A percentile compares a stretch with the other conserved stretches of the same genome.
Conservation (phyloP, 2,797 vertebrate genomes). For the Phyllotis vaccarum region DNA sequence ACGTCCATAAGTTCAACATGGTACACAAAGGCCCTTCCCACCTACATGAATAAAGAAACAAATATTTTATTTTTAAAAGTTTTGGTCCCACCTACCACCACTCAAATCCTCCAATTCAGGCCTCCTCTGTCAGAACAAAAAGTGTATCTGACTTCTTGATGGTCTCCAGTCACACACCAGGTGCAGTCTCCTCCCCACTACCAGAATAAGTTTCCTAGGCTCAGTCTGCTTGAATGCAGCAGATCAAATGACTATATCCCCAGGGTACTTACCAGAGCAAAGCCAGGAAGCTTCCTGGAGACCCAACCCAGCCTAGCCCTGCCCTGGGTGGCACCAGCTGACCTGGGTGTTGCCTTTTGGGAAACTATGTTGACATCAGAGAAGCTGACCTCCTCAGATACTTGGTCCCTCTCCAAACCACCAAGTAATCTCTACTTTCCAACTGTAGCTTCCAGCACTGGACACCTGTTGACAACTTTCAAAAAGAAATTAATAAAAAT, state of each 20-base stretch:
- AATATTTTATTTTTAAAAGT: neutral
- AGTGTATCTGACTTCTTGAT: neutral
- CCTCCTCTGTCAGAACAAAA: neutral
- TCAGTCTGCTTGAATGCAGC: constrained; percentile 19
- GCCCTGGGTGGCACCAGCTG: constrained; percentile 49
- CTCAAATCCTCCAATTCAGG: neutral
- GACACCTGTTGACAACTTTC: constrained; percentile 72
- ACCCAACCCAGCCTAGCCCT: neutral
- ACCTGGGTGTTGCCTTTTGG: constrained; percentile 47
- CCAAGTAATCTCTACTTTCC: constrained; percentile 63
- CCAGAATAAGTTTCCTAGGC: constrained; percentile 5
- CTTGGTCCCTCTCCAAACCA: constrained; percentile 70
- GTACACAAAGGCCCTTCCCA: neutral
- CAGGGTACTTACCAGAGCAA: constrained; percentile 49
- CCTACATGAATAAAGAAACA: neutral
- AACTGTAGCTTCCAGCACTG: constrained; percentile 49
- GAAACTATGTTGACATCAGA: constrained; percentile 60
- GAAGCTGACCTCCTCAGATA: constrained; percentile 42
- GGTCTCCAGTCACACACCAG: neutral
- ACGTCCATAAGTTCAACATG: neutral
- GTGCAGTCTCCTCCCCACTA: constrained; percentile 1
- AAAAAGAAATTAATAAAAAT: neutral
- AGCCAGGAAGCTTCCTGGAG: neutral
- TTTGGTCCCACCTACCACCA: neutral
- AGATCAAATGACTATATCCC: neutral